Conservation (phyloP, 2,888 invertebrate species). For the Noctua janthe region DNA sequence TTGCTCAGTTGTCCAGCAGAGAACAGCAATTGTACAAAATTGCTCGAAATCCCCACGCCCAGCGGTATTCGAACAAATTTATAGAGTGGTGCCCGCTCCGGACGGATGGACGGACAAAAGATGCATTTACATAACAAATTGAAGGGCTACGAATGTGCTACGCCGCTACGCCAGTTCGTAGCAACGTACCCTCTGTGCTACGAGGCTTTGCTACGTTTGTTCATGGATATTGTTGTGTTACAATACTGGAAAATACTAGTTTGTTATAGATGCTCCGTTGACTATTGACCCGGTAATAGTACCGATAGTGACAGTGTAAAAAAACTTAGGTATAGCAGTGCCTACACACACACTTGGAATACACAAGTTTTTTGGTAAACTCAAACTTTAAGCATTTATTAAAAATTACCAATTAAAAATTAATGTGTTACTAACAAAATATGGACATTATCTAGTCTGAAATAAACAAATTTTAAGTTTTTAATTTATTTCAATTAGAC, state of each 20-base stretch:
- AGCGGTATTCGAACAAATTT: constrained; percentile 78
- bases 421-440: too few relatives aligned
- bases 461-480: too few relatives aligned
- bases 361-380: too few relatives aligned
- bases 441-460: too few relatives aligned
- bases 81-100: constrained; percentile 75
- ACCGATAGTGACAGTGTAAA: not conserved
- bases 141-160: constrained; percentile 82
- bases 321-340: not conserved
- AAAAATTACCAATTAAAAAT: too few relatives aligned
- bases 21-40: constrained; percentile 76
- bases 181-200: constrained; percentile 52
- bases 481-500: too few relatives aligned
- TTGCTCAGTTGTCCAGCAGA: constrained; percentile 53
- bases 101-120: constrained; percentile 84
- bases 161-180: constrained; percentile 49
- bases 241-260: not conserved
- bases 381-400: too few relatives aligned
- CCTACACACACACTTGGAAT: too few relatives aligned
- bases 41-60: constrained; percentile 73
- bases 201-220: constrained; percentile 37
- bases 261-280: not conserved
- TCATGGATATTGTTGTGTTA: constrained; percentile 37
- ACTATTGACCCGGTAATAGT: not conserved
- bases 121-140: constrained; percentile 90